phyloP scores from a whole-genome alignment of 2,113 vertebrate species.

The Alligator sinensis region DNA sequence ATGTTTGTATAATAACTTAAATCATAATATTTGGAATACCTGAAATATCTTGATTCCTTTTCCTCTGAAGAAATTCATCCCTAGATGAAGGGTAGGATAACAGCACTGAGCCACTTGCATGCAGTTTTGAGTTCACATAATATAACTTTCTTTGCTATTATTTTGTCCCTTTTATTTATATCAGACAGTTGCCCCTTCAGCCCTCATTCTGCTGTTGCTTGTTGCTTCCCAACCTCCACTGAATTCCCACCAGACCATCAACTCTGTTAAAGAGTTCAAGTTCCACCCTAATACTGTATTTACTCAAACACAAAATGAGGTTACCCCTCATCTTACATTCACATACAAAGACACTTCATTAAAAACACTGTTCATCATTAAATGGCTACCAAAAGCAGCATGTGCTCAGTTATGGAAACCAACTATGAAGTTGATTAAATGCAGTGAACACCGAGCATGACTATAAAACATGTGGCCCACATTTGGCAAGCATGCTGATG shows the following conservation, averaged over 20 bases:
- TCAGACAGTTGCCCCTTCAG: background rate
- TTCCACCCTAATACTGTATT: no score
- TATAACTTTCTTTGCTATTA: background rate
- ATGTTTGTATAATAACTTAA: conserved; percentile 2
- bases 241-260: background rate
- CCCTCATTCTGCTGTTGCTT: background rate
- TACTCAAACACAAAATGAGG: no score
- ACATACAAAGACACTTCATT: no score
- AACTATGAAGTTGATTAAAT: no score
- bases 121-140: background rate
- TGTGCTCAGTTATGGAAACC: no score
- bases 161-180: background rate
- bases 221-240: background rate
- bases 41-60: background rate
- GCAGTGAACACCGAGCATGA: no score
- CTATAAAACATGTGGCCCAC: no score
- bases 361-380: no score
- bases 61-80: background rate
- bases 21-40: background rate
- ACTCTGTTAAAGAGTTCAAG: background rate
- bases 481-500: no score
- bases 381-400: no score
- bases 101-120: background rate
- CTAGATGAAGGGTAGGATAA: background rate
- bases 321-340: no score